Evolutionary conservation across 2,113 vertebrate genomes (phyloP), one percentile per base, ranked within the genome.

Genomic region (Caranx melampygus): DNA sequence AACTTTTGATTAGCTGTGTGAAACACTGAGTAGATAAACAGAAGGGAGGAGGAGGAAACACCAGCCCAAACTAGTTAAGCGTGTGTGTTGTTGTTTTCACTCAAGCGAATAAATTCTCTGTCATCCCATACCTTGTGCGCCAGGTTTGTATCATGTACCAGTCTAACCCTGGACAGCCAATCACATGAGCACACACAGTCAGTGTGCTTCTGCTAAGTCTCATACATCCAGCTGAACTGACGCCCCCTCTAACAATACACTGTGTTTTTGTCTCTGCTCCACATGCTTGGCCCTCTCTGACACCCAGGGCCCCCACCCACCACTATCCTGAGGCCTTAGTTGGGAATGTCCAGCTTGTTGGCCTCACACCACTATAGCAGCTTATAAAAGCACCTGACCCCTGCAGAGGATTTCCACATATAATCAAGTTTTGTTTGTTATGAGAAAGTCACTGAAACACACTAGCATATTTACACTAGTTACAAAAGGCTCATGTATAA

Each of bases 351-450:
- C 64, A 67, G 65, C 66, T 72, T 42, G 69, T 71, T 12, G 40
- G 33, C 1, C 62, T 72, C 51, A 84, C 64, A 59, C 58, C 64
- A 57, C n/a, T 54, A 71, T 7, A 62, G 37, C 63, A 64, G 69
- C 69, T 83, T 75, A 74, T 42, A 58, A 78, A 20, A 79, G 74
- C 72, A 76, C 71, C 75, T 89, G 81, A 84, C 71, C 57, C 20
- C 44, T 45, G 2, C 18, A 10, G 55, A 44, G 33, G 52, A 35
- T 75, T 75, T 72, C 5, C 33, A 49, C 35, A 26, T 55, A 47
- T 35, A 18, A 35, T 20, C 12, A 49, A 34, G 33, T 66, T 67
- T 4, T 62, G 75, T 57, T 82, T 83, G 66, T 54, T 31, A 34
- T 37, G 21, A 71, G 6, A 61, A 47, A 37, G 44, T 49, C 44